Base-by-base conservation (phyloP, 2,113 vertebrate genomes). In the Notothenia coriiceps region DNA sequence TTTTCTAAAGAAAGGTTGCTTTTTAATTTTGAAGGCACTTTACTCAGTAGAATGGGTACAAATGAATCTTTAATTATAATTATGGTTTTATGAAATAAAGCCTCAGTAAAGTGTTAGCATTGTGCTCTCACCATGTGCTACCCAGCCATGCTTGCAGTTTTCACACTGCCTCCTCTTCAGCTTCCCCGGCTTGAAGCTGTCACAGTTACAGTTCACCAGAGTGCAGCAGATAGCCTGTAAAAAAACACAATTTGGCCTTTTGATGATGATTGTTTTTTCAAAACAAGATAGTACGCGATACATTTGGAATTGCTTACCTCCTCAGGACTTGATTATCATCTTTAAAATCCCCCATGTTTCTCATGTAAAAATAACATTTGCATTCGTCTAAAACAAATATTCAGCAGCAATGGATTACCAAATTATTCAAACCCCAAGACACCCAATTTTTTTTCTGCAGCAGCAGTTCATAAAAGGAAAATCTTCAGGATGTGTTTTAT, bases 111-210 rank as follows among this genome's bases (percentile, higher is more conserved):
- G 9, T 75, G 62, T 77, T 60, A 18, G 40, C 55, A 13, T 43
- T 4, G 74, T 61, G 70, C 0, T 59, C 88, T 96, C 95, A 99
- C 98, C 98, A 15, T 99, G 98, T 49, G 97, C 97, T 52, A 99
- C 98, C 98, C 98, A 99, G 94, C 98, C 98, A 68, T 99, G 98
- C 75, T 96, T 96, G 94, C 98, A 99, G 33, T 97, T 96, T 62
- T 99, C 98, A 93, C 98, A 99, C 82, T 97, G 97, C 57, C 98
- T 95, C 71, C 96, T 95, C 93, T 97, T 97, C 92, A 98, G 96
- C 88, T 98, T 99, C 67, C 96, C 97, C 4, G 98, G 97, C 86
- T 96, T 97, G 92, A 99, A 99, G 89, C 96, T 95, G 73, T 96
- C 97, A 90, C 98, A 99, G 86, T 92, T 97, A 90, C 98, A 99